Conservation (phyloP, 2,888 invertebrate species). For the Acronicta leporina region DNA sequence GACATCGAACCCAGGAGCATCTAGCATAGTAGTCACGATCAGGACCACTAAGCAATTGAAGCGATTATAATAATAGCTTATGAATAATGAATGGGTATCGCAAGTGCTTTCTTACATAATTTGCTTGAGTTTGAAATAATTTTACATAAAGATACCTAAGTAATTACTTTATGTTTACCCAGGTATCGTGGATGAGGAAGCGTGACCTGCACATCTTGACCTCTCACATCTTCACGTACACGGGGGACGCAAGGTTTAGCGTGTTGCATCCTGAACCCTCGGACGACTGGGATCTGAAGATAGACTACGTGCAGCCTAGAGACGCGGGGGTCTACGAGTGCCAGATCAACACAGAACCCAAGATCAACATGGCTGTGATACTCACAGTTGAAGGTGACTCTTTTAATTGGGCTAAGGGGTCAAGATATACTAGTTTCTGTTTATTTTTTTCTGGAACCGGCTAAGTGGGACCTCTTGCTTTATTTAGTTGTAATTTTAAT, state of each 20-base stretch:
- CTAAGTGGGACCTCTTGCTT: slow-evolving; percentile 10
- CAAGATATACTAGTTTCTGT: neutral
- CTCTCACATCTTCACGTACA: slow-evolving; percentile 94
- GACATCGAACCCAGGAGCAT: no score
- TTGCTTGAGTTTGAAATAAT: no score
- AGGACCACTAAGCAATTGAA: no score
- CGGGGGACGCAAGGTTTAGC: slow-evolving; percentile 95
- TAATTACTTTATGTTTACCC: slow-evolving; percentile 56
- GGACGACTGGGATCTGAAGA: slow-evolving; percentile 96
- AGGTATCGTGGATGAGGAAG: slow-evolving; percentile 96
- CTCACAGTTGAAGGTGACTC: slow-evolving; percentile 93
- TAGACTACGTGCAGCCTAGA: slow-evolving; percentile 94
- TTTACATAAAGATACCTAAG: no score
- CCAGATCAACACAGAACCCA: slow-evolving; percentile 97
- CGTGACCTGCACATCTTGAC: slow-evolving; percentile 95
- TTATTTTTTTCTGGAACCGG: neutral
- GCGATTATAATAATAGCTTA: no score
- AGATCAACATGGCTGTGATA: slow-evolving; percentile 95
- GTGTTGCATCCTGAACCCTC: slow-evolving; percentile 95
- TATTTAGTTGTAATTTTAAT: neutral
- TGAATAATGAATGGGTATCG: no score
- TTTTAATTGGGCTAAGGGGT: slow-evolving; percentile 7
- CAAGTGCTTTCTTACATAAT: no score
- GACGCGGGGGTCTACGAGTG: slow-evolving; percentile 96
- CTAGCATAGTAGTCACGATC: no score